phyloP scores from a whole-genome alignment of 1,140 invertebrate genomes.

The Diorhabda elongata region DNA sequence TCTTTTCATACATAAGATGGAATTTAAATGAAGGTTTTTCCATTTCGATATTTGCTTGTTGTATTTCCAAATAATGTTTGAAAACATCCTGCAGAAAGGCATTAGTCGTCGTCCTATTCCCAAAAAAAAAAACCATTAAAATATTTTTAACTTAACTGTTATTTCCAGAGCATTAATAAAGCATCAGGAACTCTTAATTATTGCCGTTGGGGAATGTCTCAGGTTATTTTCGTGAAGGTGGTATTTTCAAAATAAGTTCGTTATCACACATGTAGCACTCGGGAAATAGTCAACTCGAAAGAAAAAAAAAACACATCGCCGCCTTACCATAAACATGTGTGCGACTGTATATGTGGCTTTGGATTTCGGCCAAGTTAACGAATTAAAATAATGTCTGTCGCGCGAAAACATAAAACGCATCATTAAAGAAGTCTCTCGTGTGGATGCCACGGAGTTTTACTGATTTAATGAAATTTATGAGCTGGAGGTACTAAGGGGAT shows the following conservation, averaged over 20 bases:
- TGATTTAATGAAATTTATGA: constrained; percentile 39
- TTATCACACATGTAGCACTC: constrained; percentile 37
- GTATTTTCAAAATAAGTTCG: constrained; percentile 37
- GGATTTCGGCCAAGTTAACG: constrained; percentile 43
- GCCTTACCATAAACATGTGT: constrained; percentile 41
- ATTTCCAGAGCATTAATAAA: constrained; percentile 4
- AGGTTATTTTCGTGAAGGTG: constrained; percentile 31
- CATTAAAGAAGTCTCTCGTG: constrained; percentile 46
- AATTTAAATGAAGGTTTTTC: too few species aligned
- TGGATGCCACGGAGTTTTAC: constrained; percentile 40
- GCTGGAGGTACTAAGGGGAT: constrained; percentile 32
- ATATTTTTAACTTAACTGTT: neutral
- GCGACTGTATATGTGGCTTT: constrained; percentile 28
- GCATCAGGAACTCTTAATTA: constrained; percentile 16
- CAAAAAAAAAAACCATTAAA: neutral
- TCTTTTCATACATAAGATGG: too few species aligned
- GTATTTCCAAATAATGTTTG: too few species aligned
- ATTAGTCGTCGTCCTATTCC: neutral
- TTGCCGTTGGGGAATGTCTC: constrained; percentile 26
- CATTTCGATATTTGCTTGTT: too few species aligned
- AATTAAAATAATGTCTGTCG: constrained; percentile 49
- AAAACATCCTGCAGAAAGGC: too few species aligned
- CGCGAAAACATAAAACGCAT: constrained; percentile 48
- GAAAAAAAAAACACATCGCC: constrained; percentile 24
- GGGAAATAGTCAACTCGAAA: constrained; percentile 13